A percentile compares a stretch with the other conserved stretches of the same genome.
Evolutionary conservation across 2,888 invertebrate genomes (phyloP).

Genomic region (Steromphala cineraria): DNA sequence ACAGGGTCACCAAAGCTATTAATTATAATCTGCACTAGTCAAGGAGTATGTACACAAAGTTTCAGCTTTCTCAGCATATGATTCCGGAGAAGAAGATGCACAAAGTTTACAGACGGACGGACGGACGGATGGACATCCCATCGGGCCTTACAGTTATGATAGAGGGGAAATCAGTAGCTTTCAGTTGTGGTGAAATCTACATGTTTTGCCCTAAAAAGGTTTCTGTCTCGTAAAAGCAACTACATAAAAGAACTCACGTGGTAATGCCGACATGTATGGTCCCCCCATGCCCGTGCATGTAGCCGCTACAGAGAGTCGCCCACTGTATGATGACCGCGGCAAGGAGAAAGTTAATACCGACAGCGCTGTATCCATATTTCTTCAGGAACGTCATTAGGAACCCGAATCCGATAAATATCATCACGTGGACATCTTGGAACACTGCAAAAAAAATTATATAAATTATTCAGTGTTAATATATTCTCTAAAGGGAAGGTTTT

Average conservation of each 20-base stretch:
- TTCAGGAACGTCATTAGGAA: constrained; percentile 96
- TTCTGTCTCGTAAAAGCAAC: too few species aligned
- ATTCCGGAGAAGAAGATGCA: too few species aligned
- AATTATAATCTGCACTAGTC: too few species aligned
- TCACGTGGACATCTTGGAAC: constrained; percentile 88
- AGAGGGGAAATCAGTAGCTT: too few species aligned
- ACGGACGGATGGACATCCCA: too few species aligned
- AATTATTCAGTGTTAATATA: not conserved
- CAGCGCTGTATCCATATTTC: constrained; percentile 91
- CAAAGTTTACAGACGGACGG: too few species aligned
- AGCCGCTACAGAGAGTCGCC: constrained; percentile 84
- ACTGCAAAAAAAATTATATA: constrained; percentile 57
- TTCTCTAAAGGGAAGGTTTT: not conserved
- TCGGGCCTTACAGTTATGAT: too few species aligned
- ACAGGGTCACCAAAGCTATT: too few species aligned
- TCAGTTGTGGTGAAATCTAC: too few species aligned
- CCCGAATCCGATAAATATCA: constrained; percentile 97
- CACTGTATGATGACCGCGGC: constrained; percentile 90
- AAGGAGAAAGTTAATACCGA: constrained; percentile 90
- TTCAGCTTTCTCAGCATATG: too few species aligned
- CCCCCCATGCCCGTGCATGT: constrained; percentile 25
- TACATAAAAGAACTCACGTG: constrained; percentile 15
- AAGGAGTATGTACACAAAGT: too few species aligned
- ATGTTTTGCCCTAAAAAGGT: too few species aligned
- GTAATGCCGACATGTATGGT: constrained; percentile 32